Base-by-base conservation (phyloP, 2,797 vertebrate genomes). In the Schizopygopsis pylzovi region DNA sequence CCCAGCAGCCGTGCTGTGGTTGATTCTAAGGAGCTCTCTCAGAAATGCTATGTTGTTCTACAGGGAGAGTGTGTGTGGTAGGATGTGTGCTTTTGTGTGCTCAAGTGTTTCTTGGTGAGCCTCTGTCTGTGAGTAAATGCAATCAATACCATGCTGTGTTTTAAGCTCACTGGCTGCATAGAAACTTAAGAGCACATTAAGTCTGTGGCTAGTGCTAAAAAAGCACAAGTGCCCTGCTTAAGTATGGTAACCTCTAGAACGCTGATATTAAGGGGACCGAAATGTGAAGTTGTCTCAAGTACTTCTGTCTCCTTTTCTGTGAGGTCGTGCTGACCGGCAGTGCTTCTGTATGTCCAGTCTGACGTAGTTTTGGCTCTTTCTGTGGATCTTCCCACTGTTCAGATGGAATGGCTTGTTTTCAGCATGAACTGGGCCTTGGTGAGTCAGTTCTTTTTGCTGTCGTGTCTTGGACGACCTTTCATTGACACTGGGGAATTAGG, bases 1-100 rank as follows among this genome's bases (percentile, higher is more conserved):
- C 90, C 87, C 86, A 73, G 88, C 90, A 89, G 91, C 88, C 82
- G 15, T 85, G 68, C 70, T 92, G 91, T 70, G 84, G 90, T 89
- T 92, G 63, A 86, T 86, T 85, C 87, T 93, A 93, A 93, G 91
- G 91, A 93, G 92, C 91, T 87, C 87, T 59, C 67, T 81, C 70
- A 70, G 86, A 91, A 78, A 68, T 79, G 52, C 61, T 85, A 75
- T 86, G 84, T 79, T 82, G 47, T 71, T 71, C 49, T 81, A 20
- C n/a, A 43, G 15, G 37, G 39, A 82, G 61, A 82, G 61, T 75
- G 85, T 87, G 83, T 79, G 28, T 82, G 72, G 18, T 76, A 82
- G 86, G 70, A 49, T 49, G 65, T 80, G 86, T 86, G 70, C 81
- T 47, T 79, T 47, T 85, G 80, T 54, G 43, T 13, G 52, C n/a